Evolutionary conservation across 2,113 vertebrate genomes (phyloP), one percentile per base, ranked within the genome.

Genomic region (Stigmatopora nigra): DNA sequence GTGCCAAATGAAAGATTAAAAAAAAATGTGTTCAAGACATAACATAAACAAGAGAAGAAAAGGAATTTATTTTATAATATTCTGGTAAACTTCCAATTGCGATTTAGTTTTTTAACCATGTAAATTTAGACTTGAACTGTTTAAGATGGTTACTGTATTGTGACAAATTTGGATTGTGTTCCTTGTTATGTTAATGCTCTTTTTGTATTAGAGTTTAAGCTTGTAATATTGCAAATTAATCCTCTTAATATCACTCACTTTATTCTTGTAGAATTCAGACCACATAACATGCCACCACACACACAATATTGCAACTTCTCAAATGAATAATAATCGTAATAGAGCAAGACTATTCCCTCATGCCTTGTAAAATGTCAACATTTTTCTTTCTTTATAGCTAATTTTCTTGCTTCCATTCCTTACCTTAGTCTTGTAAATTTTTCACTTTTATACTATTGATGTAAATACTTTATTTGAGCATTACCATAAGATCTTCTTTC

Each of bases 1-100:
- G 41, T 68, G 68, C 65, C 56, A 76, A 72, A 80, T 71, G 20
- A 53, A n/a, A n/a, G n/a, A n/a, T n/a, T 22, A 0, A 56, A 56
- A 15, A 15, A 6, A 2, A 31, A 31, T 31, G 53, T 15, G 6
- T 56, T 31, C 13, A 6, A 5, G 22, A 25, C 14, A 3, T 11
- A 31, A 12, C 5, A 2, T 2, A 55, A 55, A 20, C 3, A 25
- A 55, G 38, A 10, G 38, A 41, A 41, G 9, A 41, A 41, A 38
- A 41, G 9, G 38, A 8, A 41, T 41, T 41, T 41, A 1, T 41
- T 7, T 8, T 10, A 41, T 41, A 41, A 41, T 41, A 41, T 31
- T 31, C 25, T 31, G 25, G 25, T 3, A 31, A 31, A 31, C 25
- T 31, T 2, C 1, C 25, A 2, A 31, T 31, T 31, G 25, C 25